Conservation (phyloP, 2,888 invertebrate genomes). For the Leptinotarsa juncta region DNA sequence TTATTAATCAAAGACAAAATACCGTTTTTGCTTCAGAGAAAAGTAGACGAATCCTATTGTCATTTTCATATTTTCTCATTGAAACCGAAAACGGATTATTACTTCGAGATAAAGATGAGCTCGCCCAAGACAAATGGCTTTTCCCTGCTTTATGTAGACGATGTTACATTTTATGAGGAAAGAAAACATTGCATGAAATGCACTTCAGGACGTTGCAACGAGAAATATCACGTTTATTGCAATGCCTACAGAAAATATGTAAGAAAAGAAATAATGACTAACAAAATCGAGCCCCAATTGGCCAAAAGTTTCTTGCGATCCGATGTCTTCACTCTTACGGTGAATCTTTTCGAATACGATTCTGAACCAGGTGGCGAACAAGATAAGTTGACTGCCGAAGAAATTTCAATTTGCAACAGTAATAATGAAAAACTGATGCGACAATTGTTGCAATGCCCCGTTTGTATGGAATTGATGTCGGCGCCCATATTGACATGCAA, state of each 20-base stretch:
- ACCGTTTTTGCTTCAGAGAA: constrained; percentile 1
- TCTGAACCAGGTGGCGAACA: background rate
- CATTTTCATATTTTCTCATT: background rate
- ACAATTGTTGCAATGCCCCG: constrained; percentile 1
- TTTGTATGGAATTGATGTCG: background rate
- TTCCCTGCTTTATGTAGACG: background rate
- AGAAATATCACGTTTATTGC: constrained; percentile 3
- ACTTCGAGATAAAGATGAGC: background rate
- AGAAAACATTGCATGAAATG: constrained; percentile 1
- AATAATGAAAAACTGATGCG: background rate
- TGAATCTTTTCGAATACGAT: background rate
- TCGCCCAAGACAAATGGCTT: background rate
- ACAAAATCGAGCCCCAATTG: background rate
- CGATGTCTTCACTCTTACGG: background rate
- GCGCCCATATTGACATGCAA: background rate
- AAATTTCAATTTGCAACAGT: background rate
- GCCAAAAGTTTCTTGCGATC: constrained; percentile 2
- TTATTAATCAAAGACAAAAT: background rate
- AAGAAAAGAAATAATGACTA: background rate
- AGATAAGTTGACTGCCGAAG: background rate
- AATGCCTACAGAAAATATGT: constrained; percentile 6
- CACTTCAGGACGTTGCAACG: background rate
- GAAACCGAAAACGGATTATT: background rate
- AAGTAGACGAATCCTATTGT: constrained; percentile 1
- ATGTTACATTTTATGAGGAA: background rate